These are phyloP conservation scores for Hydraecia micacea DNA, from an alignment of 2,888 invertebrate genomes.

Conservation along the genomic window DNA sequence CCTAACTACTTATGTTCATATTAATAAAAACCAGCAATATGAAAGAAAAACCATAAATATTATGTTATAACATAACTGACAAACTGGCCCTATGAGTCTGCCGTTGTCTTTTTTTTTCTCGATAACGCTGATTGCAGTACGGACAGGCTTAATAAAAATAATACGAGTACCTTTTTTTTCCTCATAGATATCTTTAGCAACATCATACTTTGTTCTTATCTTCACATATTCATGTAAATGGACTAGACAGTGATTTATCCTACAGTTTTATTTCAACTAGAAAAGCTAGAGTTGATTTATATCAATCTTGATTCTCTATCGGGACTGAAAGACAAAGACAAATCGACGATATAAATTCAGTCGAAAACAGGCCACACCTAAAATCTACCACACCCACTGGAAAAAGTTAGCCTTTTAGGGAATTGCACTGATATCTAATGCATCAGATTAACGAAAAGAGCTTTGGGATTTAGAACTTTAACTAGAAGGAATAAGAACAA, in stretches of 20 bases:
- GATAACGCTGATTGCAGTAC: not conserved
- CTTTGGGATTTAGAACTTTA: slow-evolving; percentile 31
- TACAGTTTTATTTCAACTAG: not conserved
- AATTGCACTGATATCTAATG: slow-evolving; percentile 61
- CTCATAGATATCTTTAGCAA: slow-evolving; percentile 11
- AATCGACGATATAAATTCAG: slow-evolving; percentile 47
- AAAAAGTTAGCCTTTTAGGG: slow-evolving; percentile 60
- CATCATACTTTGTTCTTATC: slow-evolving; percentile 3
- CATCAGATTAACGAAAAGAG: slow-evolving; percentile 34
- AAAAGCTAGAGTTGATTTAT: not conserved
- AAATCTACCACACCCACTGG: slow-evolving; percentile 64
- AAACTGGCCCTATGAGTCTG: not conserved
- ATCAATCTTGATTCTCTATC: slow-evolving; percentile 36
- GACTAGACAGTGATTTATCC: not conserved
- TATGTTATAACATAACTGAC: not conserved
- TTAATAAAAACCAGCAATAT: not conserved
- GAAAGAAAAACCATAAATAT: not conserved
- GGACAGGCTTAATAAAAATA: slow-evolving; percentile 5
- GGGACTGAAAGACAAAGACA: slow-evolving; percentile 55
- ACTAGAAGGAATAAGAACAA: slow-evolving; percentile 20
- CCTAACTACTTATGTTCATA: not conserved
- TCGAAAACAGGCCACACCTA: slow-evolving; percentile 57
- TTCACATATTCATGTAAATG: not conserved
- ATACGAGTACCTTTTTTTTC: not conserved
- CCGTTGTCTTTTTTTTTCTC: not conserved